Base-by-base conservation (phyloP, 2,888 invertebrate species). In the Corbicula japonica region DNA sequence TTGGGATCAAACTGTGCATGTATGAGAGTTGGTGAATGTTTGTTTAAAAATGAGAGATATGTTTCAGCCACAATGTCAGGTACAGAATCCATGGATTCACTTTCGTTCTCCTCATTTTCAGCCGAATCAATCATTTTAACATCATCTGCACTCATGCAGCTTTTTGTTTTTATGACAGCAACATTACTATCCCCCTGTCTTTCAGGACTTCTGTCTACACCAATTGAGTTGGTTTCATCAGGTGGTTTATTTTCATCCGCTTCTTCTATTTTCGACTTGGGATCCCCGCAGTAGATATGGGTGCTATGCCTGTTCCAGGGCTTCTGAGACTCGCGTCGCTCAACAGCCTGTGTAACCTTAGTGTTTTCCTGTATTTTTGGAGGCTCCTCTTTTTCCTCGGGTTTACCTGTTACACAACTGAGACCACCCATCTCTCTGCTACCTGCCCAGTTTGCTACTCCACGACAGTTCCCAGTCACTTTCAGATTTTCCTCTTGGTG, bases 261-360 rank as follows among this genome's bases (percentile, higher is more conserved):
- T 8, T 54, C 65, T 23, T 44, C 23, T 5, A 44, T 44, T 28
- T 44, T 72, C 4, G 15, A 1, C 44, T 68, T 68, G 23, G 56
- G 62, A 4, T 83, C 83, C 18, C 83, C 83, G 65, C 83, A 83
- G 32, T 83, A 83, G 5, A 83, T 68, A 26, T 83, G 83, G 28
- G 41, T n/a, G 65, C 79, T 79, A 18, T 76, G 32, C 38, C 83
- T 65, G 41, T 83, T 69, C 73, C 76, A 73, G 0, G 73, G 83
- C 50, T 54, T 79, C 48, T 76, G 73, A 26, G 65, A 54, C 26
- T 75, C 76, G 26, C 60, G 26, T 28, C 68, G 32, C n/a, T 73
- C 70, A 1, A 44, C 44, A 18, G 12, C 18, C 10, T 34, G 38
- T n/a, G 41, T 26, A 18, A 62, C 52, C 15, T 21, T 32, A 8